Conservation (phyloP, 2,888 invertebrate genomes). For the Mythimna lalbum region DNA sequence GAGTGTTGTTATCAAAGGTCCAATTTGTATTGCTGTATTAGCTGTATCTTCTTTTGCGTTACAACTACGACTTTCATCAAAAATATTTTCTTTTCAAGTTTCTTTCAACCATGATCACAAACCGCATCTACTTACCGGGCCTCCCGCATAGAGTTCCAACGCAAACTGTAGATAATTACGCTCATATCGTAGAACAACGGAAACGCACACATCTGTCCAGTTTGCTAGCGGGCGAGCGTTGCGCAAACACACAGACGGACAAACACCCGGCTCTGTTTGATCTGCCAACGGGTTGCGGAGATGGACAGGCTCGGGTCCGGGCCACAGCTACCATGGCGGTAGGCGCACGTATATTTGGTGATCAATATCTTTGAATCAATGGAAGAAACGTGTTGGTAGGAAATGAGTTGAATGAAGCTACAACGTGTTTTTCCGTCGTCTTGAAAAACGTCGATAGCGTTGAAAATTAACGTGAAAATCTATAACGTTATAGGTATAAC, state of each 20-base stretch:
- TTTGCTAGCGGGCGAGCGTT: constrained; percentile 67
- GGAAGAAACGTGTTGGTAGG: constrained; percentile 6
- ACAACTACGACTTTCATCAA: neutral
- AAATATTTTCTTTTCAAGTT: neutral
- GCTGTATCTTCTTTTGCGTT: neutral
- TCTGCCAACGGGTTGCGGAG: constrained; percentile 76
- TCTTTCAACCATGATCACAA: neutral
- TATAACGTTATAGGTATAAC: neutral
- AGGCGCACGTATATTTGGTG: constrained; percentile 41
- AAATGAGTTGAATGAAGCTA: constrained; percentile 4
- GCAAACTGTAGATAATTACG: constrained; percentile 46
- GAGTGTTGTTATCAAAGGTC: neutral
- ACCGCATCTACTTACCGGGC: constrained; percentile 8
- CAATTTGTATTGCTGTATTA: neutral
- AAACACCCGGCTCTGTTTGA: constrained; percentile 80
- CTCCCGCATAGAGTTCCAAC: constrained; percentile 19
- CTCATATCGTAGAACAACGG: constrained; percentile 56
- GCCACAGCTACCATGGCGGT: constrained; percentile 41
- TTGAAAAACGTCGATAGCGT: neutral
- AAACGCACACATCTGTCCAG: constrained; percentile 56
- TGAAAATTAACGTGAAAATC: neutral
- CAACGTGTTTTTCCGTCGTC: neutral
- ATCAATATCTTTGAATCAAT: constrained; percentile 52
- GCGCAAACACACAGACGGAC: constrained; percentile 77
- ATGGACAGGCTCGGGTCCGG: constrained; percentile 39